Conservation (phyloP, 1,140 invertebrate genomes). For the Megalopta genalis region DNA sequence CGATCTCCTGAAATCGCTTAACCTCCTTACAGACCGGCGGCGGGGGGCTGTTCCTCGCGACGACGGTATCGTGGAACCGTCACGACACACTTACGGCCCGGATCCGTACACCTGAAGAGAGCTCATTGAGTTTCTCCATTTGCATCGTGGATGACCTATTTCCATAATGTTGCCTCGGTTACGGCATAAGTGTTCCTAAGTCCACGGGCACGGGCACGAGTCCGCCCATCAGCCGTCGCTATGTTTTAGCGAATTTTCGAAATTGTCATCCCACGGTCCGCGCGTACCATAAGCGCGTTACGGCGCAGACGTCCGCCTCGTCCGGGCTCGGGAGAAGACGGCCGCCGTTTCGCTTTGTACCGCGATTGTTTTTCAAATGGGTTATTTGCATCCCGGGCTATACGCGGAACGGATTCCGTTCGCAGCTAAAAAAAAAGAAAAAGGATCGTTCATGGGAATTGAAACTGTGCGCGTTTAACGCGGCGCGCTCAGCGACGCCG, state of each 20-base stretch:
- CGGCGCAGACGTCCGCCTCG: too few species aligned
- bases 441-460: too few species aligned
- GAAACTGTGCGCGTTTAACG: too few species aligned
- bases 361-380: background rate
- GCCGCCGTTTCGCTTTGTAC: background rate
- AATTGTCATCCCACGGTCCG: constrained; percentile 5
- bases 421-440: too few species aligned
- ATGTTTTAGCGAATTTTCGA: constrained; percentile 26
- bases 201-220: constrained; percentile 4
- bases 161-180: constrained; percentile 57
- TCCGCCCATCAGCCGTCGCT: background rate
- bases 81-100: constrained; percentile 38
- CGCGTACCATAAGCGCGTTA: constrained; percentile 6
- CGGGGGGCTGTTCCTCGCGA: constrained; percentile 9
- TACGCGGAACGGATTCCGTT: too few species aligned
- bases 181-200: constrained; percentile 26
- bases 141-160: constrained; percentile 63
- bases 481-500: too few species aligned
- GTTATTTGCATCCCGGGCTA: too few species aligned
- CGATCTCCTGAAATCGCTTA: constrained; percentile 40
- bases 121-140: constrained; percentile 64
- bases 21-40: constrained; percentile 20
- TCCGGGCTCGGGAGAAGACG: too few species aligned
- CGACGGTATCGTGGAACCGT: constrained; percentile 23
- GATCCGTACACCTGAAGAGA: constrained; percentile 46